These are phyloP conservation scores for Forbesichthys agassizii DNA, from an alignment of 2,113 vertebrate genomes.

Conservation along the genomic window DNA sequence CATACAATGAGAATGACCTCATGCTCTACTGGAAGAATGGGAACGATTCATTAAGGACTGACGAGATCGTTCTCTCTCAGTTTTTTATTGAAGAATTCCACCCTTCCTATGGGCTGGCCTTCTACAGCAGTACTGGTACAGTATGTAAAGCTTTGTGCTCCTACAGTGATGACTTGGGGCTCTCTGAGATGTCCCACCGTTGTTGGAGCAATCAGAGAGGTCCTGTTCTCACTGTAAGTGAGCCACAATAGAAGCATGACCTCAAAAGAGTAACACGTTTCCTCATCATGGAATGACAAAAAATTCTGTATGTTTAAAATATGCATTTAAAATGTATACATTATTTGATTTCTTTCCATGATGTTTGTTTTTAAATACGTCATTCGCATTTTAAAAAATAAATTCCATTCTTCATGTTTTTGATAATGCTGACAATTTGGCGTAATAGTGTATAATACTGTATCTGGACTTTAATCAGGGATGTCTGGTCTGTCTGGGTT, in stretches of 20 bases:
- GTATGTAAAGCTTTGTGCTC: slow-evolving; percentile 46
- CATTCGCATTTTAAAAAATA: too few species aligned
- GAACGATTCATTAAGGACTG: slow-evolving; percentile 89
- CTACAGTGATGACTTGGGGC: slow-evolving; percentile 7
- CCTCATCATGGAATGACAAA: neutral
- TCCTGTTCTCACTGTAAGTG: slow-evolving; percentile 17
- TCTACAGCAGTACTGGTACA: slow-evolving; percentile 92
- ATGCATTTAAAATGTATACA: too few species aligned
- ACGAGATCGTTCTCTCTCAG: slow-evolving; percentile 90
- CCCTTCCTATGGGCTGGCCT: slow-evolving; percentile 89
- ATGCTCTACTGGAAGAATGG: slow-evolving; percentile 94
- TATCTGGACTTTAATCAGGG: too few species aligned
- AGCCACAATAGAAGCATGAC: neutral
- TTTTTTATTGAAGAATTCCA: slow-evolving; percentile 94
- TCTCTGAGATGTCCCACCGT: slow-evolving; percentile 23
- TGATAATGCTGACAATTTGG: too few species aligned
- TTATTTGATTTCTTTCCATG: too few species aligned
- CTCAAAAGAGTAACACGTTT: neutral
- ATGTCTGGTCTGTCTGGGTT: too few species aligned
- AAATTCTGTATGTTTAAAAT: too few species aligned
- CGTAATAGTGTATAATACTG: too few species aligned
- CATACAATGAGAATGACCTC: slow-evolving; percentile 90
- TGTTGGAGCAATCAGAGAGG: slow-evolving; percentile 37
- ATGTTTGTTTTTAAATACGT: too few species aligned
- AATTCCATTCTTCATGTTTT: too few species aligned